These are phyloP conservation scores for Harpagus bidentatus DNA, from an alignment of 2,113 vertebrate genomes.

Conservation along the genomic window DNA sequence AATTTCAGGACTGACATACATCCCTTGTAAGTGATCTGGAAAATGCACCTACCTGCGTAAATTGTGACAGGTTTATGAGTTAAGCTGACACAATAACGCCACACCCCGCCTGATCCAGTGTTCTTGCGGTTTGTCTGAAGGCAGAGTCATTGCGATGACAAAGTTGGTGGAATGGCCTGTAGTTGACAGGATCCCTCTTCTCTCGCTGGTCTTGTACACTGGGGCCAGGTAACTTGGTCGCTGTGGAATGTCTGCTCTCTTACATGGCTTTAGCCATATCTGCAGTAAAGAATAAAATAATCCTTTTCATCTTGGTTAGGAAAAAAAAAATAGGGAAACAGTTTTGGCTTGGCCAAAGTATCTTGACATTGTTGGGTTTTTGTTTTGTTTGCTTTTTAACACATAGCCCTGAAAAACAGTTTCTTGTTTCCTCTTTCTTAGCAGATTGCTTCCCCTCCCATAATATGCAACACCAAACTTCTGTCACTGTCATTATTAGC, in stretches of 20 bases:
- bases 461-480: neutral
- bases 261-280: conserved; percentile 88
- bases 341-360: neutral
- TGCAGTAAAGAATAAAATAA: conserved; percentile 33
- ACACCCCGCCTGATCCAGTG: conserved; percentile 87
- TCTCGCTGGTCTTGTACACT: conserved; percentile 87
- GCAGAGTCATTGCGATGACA: conserved; percentile 82
- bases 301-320: neutral
- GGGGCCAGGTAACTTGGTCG: conserved; percentile 78
- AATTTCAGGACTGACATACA: neutral
- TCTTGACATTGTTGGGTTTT: neutral
- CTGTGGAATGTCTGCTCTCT: conserved; percentile 74
- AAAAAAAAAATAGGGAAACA: neutral
- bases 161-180: conserved; percentile 91
- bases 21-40: neutral
- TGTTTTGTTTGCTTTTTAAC: neutral
- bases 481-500: neutral
- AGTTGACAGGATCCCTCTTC: conserved; percentile 85
- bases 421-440: neutral
- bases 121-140: conserved; percentile 71
- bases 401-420: neutral
- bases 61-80: conserved; percentile 44
- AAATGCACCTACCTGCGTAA: neutral
- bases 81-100: conserved; percentile 85
- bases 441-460: neutral